Conservation (phyloP, 1,140 invertebrate species). For the Neodiprion lecontei region DNA sequence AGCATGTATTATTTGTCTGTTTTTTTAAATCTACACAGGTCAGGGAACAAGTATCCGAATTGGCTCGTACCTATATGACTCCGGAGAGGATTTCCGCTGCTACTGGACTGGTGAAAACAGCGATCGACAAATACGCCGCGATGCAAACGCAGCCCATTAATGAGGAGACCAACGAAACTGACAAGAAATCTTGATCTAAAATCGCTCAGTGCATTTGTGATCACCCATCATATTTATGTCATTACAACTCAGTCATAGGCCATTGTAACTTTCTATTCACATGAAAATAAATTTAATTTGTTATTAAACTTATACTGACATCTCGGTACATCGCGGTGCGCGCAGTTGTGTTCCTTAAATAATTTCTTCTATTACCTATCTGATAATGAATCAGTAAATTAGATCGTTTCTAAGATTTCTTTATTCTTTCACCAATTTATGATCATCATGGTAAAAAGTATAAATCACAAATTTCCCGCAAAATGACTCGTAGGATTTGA, state of each 20-base stretch:
- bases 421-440: too few species aligned
- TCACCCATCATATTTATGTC: not conserved
- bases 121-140: constrained; percentile 70
- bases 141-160: constrained; percentile 52
- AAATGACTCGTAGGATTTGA: too few species aligned
- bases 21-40: constrained; percentile 20
- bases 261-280: too few species aligned
- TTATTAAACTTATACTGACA: too few species aligned
- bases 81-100: constrained; percentile 65
- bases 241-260: not conserved
- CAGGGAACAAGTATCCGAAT: constrained; percentile 43
- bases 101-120: constrained; percentile 67
- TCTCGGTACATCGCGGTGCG: too few species aligned
- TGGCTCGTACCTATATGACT: constrained; percentile 46
- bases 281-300: too few species aligned
- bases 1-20: not conserved
- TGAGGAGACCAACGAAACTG: not conserved
- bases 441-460: too few species aligned
- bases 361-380: too few species aligned
- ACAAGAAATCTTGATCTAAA: constrained; percentile 10
- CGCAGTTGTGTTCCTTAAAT: too few species aligned
- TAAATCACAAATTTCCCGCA: too few species aligned
- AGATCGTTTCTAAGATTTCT: too few species aligned
- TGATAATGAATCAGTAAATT: too few species aligned
- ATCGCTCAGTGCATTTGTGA: not conserved